Evolutionary conservation across 2,113 vertebrate genomes (phyloP).

Genomic region (Numida meleagris): DNA sequence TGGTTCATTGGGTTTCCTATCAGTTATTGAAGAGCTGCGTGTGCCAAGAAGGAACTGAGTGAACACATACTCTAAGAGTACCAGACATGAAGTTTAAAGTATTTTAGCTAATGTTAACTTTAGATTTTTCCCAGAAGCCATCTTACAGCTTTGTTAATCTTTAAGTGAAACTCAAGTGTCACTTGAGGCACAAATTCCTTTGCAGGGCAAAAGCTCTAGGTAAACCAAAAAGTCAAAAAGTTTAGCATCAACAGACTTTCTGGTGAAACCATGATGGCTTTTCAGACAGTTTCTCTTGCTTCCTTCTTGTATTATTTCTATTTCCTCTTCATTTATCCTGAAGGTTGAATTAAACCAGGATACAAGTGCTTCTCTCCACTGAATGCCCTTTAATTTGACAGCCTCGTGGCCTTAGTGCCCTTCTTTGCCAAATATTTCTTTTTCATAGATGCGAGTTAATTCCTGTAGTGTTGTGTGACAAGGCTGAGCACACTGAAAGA

Average conservation of each 20-base stretch:
- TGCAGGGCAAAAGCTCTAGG: not conserved
- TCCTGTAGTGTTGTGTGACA: not conserved
- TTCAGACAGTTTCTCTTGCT: constrained; percentile 7
- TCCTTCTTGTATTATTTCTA: not conserved
- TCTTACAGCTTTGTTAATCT: not conserved
- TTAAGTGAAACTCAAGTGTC: not conserved
- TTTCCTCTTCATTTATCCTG: constrained; percentile 3
- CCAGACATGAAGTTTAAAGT: not conserved
- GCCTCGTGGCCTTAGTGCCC: not conserved
- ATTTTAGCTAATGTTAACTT: not conserved
- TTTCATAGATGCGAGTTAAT: constrained; percentile 52
- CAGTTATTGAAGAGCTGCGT: not conserved
- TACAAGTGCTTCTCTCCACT: not conserved
- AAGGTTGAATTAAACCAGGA: constrained; percentile 17
- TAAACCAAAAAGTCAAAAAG: not conserved
- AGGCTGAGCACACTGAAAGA: constrained; percentile 1
- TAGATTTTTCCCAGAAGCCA: not conserved
- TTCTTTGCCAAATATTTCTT: constrained; percentile 48
- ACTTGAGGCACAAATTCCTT: not conserved
- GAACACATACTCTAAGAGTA: not conserved
- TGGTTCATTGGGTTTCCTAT: not conserved
- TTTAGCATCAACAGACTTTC: not conserved
- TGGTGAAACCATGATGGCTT: not conserved
- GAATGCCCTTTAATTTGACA: constrained; percentile 32
- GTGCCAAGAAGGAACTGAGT: not conserved